Percentiles rank a stretch among this genome's conserved stretches.
phyloP scores from a whole-genome alignment of 2,113 vertebrate genomes.

The Nothoprocta perdicaria region DNA sequence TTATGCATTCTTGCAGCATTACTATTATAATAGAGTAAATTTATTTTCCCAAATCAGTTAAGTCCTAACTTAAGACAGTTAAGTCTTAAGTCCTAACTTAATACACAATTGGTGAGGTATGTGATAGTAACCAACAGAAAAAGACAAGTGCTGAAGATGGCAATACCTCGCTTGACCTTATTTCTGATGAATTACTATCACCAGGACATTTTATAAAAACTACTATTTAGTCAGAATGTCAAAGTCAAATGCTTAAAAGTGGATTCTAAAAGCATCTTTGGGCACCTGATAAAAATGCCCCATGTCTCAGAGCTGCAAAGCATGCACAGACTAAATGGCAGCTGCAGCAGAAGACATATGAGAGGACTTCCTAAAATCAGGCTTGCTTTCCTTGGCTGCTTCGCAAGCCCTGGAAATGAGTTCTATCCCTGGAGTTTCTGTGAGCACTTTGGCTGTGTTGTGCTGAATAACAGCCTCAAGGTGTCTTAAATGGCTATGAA shows the following conservation, averaged over 20 bases:
- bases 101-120: not conserved
- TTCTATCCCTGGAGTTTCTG: not conserved
- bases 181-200: not conserved
- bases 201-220: not conserved
- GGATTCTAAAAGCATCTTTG: not conserved
- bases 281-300: not conserved
- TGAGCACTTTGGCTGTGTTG: not conserved
- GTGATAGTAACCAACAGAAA: not conserved
- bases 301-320: not conserved
- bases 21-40: too few relatives aligned
- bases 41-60: too few relatives aligned
- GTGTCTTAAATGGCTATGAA: not conserved
- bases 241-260: not conserved
- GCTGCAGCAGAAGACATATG: not conserved
- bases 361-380: not conserved
- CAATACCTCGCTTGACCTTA: not conserved
- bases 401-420: not conserved
- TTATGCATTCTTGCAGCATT: not conserved
- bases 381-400: conserved; percentile 6
- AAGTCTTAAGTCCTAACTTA: not conserved
- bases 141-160: not conserved
- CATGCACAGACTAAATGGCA: not conserved
- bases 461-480: not conserved
- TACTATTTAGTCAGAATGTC: not conserved
- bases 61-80: too few relatives aligned